These are phyloP conservation scores for Tethya wilhelma DNA, from an alignment of 37 sponge, comb jelly and placozoan genomes.

Conservation along the genomic window DNA sequence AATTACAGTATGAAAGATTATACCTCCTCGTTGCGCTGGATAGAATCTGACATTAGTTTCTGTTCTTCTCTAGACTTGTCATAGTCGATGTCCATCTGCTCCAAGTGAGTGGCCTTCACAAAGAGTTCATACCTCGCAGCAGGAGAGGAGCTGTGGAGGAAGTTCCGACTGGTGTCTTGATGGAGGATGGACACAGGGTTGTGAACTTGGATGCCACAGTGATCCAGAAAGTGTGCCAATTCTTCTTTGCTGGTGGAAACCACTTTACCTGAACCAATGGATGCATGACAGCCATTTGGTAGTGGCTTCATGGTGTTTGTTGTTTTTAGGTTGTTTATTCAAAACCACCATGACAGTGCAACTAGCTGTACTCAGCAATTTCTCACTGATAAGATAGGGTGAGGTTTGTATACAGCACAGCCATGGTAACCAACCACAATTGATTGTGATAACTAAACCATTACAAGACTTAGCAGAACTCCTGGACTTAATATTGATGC, in stretches of 20 bases:
- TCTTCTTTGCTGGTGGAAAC: constrained; percentile 93
- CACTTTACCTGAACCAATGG: constrained; percentile 48
- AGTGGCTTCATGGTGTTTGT: no score
- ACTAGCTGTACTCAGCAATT: no score
- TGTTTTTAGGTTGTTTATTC: no score
- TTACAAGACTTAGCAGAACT: no score
- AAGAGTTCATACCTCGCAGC: constrained; percentile 90
- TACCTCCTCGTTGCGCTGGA: constrained; percentile 51
- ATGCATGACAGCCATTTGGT: no score
- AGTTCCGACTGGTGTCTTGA: constrained; percentile 96
- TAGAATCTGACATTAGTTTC: constrained; percentile 43
- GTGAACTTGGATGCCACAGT: constrained; percentile 95
- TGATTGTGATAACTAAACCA: no score
- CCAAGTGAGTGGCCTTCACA: constrained; percentile 97
- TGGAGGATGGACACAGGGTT: constrained; percentile 96
- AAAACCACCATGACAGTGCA: no score
- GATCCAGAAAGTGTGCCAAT: constrained; percentile 77
- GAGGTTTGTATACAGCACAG: no score
- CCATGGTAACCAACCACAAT: no score
- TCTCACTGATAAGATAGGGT: no score
- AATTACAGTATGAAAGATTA: no score
- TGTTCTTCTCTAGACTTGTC: constrained; percentile 66
- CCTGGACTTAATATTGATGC: no score
- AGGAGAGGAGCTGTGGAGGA: constrained; percentile 82
- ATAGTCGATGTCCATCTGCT: constrained; percentile 84